A percentile compares a stretch with the other conserved stretches of the same genome.
Evolutionary conservation across 2,888 invertebrate genomes (phyloP).

Genomic region (Idaea straminata): DNA sequence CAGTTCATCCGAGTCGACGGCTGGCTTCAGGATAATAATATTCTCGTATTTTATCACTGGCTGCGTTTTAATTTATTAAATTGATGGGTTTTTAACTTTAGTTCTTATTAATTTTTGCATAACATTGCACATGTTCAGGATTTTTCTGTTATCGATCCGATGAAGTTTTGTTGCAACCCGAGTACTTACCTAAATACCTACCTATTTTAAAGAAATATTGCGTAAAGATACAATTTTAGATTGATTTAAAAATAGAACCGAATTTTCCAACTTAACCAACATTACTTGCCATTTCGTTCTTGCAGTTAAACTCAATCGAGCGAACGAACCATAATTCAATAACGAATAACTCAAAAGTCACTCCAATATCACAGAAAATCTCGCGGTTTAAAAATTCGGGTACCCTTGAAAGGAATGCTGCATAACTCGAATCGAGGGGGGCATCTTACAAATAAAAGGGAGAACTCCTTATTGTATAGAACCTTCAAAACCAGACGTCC

Average conservation of each 20-base stretch:
- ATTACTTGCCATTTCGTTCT: slow-evolving; percentile 6
- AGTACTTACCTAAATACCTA: too few species aligned
- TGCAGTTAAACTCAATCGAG: slow-evolving; percentile 57
- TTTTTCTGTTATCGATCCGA: too few species aligned
- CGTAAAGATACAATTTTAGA: background rate
- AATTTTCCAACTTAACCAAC: background rate
- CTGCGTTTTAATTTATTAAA: too few species aligned
- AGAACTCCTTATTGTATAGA: slow-evolving; percentile 64
- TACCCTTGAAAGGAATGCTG: slow-evolving; percentile 58
- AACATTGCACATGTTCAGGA: too few species aligned
- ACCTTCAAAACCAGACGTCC: slow-evolving; percentile 79
- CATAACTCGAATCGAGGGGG: slow-evolving; percentile 49
- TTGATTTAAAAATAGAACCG: background rate
- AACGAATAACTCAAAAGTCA: slow-evolving; percentile 60
- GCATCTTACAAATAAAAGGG: slow-evolving; percentile 71
- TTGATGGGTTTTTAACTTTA: too few species aligned
- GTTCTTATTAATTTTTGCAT: too few species aligned
- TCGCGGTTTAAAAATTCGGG: slow-evolving; percentile 53
- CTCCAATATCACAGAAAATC: slow-evolving; percentile 51
- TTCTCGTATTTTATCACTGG: too few species aligned
- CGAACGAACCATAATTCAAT: slow-evolving; percentile 62
- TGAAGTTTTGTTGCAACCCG: too few species aligned
- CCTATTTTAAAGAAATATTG: too few species aligned
- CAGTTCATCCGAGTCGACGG: too few species aligned
- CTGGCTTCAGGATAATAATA: too few species aligned